Evolutionary conservation across 2,113 vertebrate genomes (phyloP).

Genomic region (Hippoglossus stenolepis): DNA sequence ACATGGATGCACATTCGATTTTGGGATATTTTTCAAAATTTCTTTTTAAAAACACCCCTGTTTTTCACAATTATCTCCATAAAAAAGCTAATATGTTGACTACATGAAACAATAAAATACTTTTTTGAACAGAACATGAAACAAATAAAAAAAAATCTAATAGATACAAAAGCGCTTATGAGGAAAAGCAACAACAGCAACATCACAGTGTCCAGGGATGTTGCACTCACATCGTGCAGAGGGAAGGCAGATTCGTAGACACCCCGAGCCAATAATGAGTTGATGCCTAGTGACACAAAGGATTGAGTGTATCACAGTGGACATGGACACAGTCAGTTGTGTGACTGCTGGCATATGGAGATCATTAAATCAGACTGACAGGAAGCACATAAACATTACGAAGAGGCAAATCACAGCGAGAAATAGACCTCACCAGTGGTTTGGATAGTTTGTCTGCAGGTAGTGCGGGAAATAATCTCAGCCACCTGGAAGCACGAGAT

Average conservation of each 20-base stretch:
- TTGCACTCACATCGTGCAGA: slow-evolving; percentile 92
- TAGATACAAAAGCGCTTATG: no score
- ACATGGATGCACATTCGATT: no score
- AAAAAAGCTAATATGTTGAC: neutral
- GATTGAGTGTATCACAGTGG: slow-evolving; percentile 4
- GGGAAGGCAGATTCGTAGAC: slow-evolving; percentile 94
- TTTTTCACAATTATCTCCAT: neutral
- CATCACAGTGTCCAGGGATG: neutral
- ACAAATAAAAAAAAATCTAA: no score
- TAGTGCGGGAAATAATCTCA: slow-evolving; percentile 93
- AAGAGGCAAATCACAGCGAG: neutral
- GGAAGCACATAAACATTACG: neutral
- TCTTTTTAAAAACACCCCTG: no score
- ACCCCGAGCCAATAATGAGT: slow-evolving; percentile 91
- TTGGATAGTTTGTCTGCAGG: slow-evolving; percentile 89
- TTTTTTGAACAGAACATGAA: no score
- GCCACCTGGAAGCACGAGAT: slow-evolving; percentile 84
- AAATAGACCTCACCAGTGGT: slow-evolving; percentile 88
- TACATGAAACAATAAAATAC: no score
- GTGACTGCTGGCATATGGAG: neutral
- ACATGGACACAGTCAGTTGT: slow-evolving; percentile 9
- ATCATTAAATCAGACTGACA: neutral
- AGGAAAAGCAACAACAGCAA: no score
- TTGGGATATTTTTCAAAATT: no score
- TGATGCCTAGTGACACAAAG: slow-evolving; percentile 85